Conservation (phyloP, 2,888 invertebrate genomes). For the Gerosis bhagava region DNA sequence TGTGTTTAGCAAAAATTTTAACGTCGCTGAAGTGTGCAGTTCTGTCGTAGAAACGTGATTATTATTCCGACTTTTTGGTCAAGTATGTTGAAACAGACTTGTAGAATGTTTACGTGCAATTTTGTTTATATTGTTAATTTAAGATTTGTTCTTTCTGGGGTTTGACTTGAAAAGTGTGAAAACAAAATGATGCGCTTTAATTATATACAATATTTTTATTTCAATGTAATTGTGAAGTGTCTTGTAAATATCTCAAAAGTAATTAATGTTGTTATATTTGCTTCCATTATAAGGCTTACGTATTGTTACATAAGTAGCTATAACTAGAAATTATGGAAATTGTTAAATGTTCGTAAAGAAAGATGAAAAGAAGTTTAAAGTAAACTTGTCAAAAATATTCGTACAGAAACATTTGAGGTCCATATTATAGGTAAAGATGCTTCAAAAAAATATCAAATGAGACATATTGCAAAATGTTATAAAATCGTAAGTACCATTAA, state of each 20-base stretch:
- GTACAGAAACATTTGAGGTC: constrained; percentile 47
- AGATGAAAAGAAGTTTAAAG: constrained; percentile 36
- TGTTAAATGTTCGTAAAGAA: constrained; percentile 45
- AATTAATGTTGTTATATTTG: constrained; percentile 74
- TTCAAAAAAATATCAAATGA: constrained; percentile 77
- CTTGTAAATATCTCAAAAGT: constrained; percentile 70
- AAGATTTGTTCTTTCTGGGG: constrained; percentile 69
- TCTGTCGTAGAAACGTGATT: too few relatives aligned
- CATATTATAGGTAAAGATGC: constrained; percentile 58
- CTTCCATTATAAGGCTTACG: constrained; percentile 73
- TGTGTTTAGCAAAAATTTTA: too few relatives aligned
- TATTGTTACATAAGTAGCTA: constrained; percentile 63
- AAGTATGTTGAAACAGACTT: too few relatives aligned
- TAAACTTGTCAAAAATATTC: constrained; percentile 30
- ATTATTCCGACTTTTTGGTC: too few relatives aligned
- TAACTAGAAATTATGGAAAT: constrained; percentile 47
- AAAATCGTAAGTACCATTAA: constrained; percentile 62
- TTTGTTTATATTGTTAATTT: constrained; percentile 73
- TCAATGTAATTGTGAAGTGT: constrained; percentile 60
- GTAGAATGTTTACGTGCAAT: constrained; percentile 80
- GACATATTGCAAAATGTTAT: constrained; percentile 70
- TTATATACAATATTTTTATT: constrained; percentile 59
- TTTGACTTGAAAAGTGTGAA: constrained; percentile 66
- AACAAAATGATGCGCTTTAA: constrained; percentile 79
- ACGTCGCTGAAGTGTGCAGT: too few relatives aligned